These are phyloP conservation scores for Heliocidaris erythrogramma DNA, from an alignment of 35 echinoderm and acorn worm species.

Conservation along the genomic window DNA sequence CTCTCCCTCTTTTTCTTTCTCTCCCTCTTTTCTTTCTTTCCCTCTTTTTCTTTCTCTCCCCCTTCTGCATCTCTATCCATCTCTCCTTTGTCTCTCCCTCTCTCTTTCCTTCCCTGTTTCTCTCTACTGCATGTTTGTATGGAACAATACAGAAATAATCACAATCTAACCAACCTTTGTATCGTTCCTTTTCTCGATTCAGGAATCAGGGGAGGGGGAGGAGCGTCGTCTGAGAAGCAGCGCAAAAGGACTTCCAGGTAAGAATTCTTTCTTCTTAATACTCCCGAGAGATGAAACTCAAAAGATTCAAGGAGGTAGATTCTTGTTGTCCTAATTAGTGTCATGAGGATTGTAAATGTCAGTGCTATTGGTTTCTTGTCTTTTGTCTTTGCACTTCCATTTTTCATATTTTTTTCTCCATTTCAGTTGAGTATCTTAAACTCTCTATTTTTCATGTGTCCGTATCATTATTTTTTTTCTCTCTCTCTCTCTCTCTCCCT, in stretches of 20 bases:
- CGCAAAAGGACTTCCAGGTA: constrained; percentile 26
- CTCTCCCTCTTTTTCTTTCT: background rate
- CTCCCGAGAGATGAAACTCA: too few species aligned
- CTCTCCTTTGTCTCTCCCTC: background rate
- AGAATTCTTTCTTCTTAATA: background rate
- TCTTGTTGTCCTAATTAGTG: too few species aligned
- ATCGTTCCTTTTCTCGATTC: background rate
- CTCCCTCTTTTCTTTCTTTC: too few species aligned
- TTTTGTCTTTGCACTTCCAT: too few species aligned
- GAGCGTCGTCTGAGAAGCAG: constrained; percentile 22
- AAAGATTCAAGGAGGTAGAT: too few species aligned
- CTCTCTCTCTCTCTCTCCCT: too few species aligned
- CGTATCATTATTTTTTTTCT: too few species aligned
- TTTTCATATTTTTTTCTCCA: too few species aligned
- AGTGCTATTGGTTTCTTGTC: too few species aligned
- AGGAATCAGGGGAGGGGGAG: constrained; percentile 15
- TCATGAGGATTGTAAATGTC: background rate
- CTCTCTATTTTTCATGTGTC: too few species aligned
- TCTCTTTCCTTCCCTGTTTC: background rate
- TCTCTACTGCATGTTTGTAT: background rate
- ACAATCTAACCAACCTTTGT: background rate
- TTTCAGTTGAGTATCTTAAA: too few species aligned
- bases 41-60: too few species aligned
- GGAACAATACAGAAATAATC: background rate
- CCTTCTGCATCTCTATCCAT: background rate